A percentile compares a stretch with the other conserved stretches of the same genome.
These are phyloP conservation scores for Buathra laborator DNA, from an alignment of 2,888 invertebrate genomes.

Conservation along the genomic window DNA sequence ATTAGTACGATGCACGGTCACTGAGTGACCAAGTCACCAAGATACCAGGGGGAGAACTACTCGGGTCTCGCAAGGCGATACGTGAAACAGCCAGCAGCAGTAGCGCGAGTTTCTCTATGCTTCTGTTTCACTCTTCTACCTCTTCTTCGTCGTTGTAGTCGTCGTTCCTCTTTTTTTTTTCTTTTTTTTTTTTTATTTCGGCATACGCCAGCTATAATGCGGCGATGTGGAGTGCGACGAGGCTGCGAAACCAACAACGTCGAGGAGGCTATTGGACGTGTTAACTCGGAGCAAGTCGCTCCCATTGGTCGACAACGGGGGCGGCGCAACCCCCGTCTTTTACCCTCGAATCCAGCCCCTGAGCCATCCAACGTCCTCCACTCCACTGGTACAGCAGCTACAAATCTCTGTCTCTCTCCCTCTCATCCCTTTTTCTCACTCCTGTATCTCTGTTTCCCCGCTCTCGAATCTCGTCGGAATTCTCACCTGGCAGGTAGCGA, in stretches of 20 bases:
- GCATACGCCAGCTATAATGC: conserved; percentile 61
- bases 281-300: conserved; percentile 30
- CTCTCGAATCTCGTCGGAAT: conserved; percentile 56
- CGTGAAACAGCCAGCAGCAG: conserved; percentile 65
- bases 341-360: conserved; percentile 66
- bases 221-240: conserved; percentile 58
- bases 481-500: conserved; percentile 70
- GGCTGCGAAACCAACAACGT: conserved; percentile 60
- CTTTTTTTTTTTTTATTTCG: conserved; percentile 54
- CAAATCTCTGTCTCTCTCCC: conserved; percentile 32
- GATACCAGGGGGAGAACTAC: conserved; percentile 72
- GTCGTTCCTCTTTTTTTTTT: conserved; percentile 42
- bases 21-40: conserved; percentile 79
- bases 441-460: conserved; percentile 40
- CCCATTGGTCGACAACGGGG: conserved; percentile 77
- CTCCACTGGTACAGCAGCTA: conserved; percentile 28
- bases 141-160: conserved; percentile 58
- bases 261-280: conserved; percentile 69
- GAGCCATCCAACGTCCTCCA: conserved; percentile 46
- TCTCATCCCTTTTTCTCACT: not conserved
- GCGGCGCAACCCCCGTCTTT: conserved; percentile 78
- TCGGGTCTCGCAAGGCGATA: conserved; percentile 58
- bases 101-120: conserved; percentile 46
- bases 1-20: conserved; percentile 71
- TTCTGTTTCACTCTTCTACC: conserved; percentile 57